A percentile compares a stretch with the other conserved stretches of the same genome.
Evolutionary conservation across 2,888 invertebrate genomes (phyloP).

Genomic region (Eupithecia abbreviata): DNA sequence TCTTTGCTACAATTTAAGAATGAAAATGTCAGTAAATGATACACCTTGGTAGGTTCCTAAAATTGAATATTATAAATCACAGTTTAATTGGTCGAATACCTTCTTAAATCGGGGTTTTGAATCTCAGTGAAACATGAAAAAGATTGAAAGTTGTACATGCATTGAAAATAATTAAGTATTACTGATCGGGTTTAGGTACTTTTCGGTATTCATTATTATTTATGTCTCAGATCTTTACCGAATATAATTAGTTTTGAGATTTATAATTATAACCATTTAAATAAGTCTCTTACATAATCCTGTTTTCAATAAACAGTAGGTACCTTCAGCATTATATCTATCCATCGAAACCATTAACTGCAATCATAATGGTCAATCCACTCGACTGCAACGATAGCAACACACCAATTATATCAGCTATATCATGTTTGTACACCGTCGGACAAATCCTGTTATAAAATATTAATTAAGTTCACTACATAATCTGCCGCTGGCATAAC

Average conservation of each 20-base stretch:
- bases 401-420: background rate
- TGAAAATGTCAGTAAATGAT: background rate
- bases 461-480: conserved; percentile 19
- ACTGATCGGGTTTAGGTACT: background rate
- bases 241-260: background rate
- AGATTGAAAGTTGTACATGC: background rate
- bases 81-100: background rate
- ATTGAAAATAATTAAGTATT: background rate
- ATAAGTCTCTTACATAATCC: background rate
- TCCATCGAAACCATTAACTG: background rate
- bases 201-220: background rate
- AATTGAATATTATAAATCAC: background rate
- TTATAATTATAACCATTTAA: background rate
- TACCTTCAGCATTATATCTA: background rate
- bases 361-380: background rate
- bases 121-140: too few species aligned
- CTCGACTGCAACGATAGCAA: background rate
- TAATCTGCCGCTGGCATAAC: conserved; percentile 14
- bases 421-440: background rate
- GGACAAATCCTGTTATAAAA: conserved; percentile 21
- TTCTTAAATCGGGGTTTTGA: too few species aligned
- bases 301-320: too few species aligned
- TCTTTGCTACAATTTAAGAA: conserved; percentile 21
- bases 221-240: background rate
- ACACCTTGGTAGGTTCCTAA: background rate